Conservation (phyloP, 2,113 vertebrate genomes). For the Emydocephalus ijimae region DNA sequence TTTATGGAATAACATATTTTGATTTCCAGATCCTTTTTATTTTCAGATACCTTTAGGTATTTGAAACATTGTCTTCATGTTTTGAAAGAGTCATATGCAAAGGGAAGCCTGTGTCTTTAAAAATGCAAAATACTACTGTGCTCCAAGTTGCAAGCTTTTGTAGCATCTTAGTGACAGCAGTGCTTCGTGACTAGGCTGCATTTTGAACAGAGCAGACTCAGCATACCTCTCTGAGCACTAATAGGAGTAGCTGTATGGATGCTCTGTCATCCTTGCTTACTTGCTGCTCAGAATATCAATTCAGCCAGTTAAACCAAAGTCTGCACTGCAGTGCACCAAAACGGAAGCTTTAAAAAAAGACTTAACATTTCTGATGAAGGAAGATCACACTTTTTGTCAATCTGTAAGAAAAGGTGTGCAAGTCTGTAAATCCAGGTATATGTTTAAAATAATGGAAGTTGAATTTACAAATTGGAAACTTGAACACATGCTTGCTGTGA, state of each 20-base stretch:
- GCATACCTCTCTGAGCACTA: slow-evolving; percentile 42
- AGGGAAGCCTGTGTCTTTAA: neutral
- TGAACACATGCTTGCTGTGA: slow-evolving; percentile 44
- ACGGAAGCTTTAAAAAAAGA: slow-evolving; percentile 65
- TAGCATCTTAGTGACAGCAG: slow-evolving; percentile 46
- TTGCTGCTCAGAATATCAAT: slow-evolving; percentile 90
- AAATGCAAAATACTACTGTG: neutral
- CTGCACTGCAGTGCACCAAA: slow-evolving; percentile 98
- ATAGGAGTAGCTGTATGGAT: slow-evolving; percentile 74
- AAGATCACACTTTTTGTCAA: slow-evolving; percentile 49
- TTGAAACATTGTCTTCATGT: neutral
- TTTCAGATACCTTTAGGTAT: neutral
- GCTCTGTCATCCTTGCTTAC: slow-evolving; percentile 76
- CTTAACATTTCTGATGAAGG: slow-evolving; percentile 55
- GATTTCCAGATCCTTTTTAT: neutral
- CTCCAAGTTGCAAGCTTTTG: slow-evolving; percentile 26
- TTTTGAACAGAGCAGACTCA: slow-evolving; percentile 23
- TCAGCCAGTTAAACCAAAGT: slow-evolving; percentile 83
- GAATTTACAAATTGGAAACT: slow-evolving; percentile 46
- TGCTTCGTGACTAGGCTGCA: slow-evolving; percentile 28
- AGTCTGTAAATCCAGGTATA: slow-evolving; percentile 51
- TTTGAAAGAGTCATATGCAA: neutral
- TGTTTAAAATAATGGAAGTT: slow-evolving; percentile 38
- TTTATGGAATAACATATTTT: neutral
- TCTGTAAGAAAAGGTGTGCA: slow-evolving; percentile 34